Evolutionary conservation across 2,113 vertebrate genomes (phyloP).

Genomic region (Sylvia atricapilla): DNA sequence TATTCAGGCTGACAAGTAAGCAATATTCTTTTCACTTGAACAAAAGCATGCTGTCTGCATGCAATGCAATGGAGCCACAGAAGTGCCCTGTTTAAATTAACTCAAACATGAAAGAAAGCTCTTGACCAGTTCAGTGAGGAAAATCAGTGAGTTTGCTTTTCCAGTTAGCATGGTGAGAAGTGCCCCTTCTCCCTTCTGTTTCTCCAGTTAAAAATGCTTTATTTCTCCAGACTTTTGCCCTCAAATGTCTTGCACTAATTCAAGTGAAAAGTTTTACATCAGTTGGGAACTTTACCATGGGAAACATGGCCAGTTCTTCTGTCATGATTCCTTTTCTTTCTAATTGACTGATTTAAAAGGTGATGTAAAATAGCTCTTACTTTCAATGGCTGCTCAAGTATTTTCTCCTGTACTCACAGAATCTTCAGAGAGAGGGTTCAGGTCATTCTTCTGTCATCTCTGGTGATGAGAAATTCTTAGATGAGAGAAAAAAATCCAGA

Average conservation of each 20-base stretch:
- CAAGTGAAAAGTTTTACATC: background rate
- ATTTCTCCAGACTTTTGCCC: background rate
- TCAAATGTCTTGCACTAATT: background rate
- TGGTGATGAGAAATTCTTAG: background rate
- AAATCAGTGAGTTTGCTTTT: background rate
- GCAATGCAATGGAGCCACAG: background rate
- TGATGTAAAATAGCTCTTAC: background rate
- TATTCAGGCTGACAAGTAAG: slow-evolving; percentile 55
- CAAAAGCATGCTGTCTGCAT: slow-evolving; percentile 33
- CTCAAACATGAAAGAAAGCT: background rate
- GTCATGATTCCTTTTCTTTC: background rate
- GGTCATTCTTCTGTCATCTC: background rate
- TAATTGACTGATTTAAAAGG: background rate
- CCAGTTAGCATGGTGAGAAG: background rate
- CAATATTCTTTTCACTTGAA: slow-evolving; percentile 47
- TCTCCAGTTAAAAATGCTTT: background rate
- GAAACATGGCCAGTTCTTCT: background rate
- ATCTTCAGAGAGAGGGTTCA: background rate
- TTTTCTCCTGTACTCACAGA: background rate
- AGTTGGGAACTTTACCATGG: background rate
- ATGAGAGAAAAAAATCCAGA: background rate
- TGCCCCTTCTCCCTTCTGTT: background rate
- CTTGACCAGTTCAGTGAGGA: background rate
- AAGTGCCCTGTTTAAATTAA: background rate
- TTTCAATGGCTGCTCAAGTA: background rate